A percentile compares a stretch with the other conserved stretches of the same genome.
Conservation (phyloP, 1,140 invertebrate genomes). For the Microvelia longipes region DNA sequence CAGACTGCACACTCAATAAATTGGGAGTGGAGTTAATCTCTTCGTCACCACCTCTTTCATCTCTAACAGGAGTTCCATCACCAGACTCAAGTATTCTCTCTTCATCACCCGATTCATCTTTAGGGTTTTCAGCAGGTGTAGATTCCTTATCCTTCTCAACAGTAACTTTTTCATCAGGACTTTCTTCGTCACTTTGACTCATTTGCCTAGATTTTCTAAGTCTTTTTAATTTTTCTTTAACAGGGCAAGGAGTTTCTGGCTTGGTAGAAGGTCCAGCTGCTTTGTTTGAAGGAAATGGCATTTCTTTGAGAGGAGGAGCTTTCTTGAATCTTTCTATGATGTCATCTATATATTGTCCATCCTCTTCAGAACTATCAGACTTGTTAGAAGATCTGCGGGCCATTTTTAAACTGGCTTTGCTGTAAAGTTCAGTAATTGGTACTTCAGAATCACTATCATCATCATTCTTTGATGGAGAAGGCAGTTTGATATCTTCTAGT, state of each 20-base stretch:
- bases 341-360: not conserved
- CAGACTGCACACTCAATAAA: not conserved
- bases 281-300: no score
- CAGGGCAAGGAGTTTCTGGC: no score
- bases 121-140: no score
- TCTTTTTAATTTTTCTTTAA: not conserved
- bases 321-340: constrained; percentile 4
- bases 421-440: constrained; percentile 4
- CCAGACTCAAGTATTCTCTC: constrained; percentile 6
- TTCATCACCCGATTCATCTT: constrained; percentile 9
- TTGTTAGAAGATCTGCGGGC: not conserved
- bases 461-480: constrained; percentile 1
- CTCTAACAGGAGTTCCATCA: constrained; percentile 8
- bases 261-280: no score
- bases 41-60: constrained; percentile 11
- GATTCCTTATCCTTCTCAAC: no score
- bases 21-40: not conserved
- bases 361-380: not conserved
- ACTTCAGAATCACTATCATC: constrained; percentile 7
- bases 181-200: no score
- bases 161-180: no score
- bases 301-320: not conserved
- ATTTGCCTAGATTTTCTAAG: no score
- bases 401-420: not conserved
- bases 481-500: constrained; percentile 2